Percentiles rank a stretch among this genome's conserved stretches.
Conservation (phyloP, 2,888 invertebrate genomes). For the Mycalesis mineus region DNA sequence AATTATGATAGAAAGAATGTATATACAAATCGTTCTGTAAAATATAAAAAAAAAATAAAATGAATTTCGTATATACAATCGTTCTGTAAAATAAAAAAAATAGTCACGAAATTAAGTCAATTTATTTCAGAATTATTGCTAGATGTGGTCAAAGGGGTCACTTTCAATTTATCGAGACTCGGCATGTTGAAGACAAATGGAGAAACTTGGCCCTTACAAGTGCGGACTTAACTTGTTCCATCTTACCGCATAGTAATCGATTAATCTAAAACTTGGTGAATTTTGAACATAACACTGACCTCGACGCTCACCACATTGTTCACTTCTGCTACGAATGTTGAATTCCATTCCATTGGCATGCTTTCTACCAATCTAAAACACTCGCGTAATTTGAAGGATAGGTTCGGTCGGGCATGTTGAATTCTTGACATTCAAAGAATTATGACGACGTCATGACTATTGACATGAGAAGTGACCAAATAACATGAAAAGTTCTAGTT, state of each 20-base stretch:
- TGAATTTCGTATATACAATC: too few relatives aligned
- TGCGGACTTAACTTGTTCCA: slow-evolving; percentile 57
- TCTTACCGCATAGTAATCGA: slow-evolving; percentile 58
- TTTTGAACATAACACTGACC: slow-evolving; percentile 45
- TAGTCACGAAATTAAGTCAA: too few relatives aligned
- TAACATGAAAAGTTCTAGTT: too few relatives aligned
- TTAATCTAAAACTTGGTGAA: slow-evolving; percentile 59
- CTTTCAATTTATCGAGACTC: slow-evolving; percentile 6
- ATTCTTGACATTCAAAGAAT: too few relatives aligned
- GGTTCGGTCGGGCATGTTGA: too few relatives aligned
- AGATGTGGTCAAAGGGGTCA: slow-evolving; percentile 4
- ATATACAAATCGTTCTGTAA: too few relatives aligned
- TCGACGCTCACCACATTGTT: slow-evolving; percentile 30
- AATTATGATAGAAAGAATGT: too few relatives aligned
- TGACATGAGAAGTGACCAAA: too few relatives aligned
- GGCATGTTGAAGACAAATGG: slow-evolving; percentile 44
- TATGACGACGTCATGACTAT: too few relatives aligned
- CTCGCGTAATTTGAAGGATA: too few relatives aligned
- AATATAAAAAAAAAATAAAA: too few relatives aligned
- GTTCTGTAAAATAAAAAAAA: too few relatives aligned
- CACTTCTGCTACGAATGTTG: slow-evolving; percentile 20
- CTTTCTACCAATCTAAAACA: slow-evolving; percentile 39
- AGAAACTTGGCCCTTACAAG: slow-evolving; percentile 49
- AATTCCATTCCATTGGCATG: slow-evolving; percentile 37
- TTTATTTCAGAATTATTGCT: neutral